phyloP scores from a whole-genome alignment of 1,140 invertebrate genomes.

The Magallana angulata region DNA sequence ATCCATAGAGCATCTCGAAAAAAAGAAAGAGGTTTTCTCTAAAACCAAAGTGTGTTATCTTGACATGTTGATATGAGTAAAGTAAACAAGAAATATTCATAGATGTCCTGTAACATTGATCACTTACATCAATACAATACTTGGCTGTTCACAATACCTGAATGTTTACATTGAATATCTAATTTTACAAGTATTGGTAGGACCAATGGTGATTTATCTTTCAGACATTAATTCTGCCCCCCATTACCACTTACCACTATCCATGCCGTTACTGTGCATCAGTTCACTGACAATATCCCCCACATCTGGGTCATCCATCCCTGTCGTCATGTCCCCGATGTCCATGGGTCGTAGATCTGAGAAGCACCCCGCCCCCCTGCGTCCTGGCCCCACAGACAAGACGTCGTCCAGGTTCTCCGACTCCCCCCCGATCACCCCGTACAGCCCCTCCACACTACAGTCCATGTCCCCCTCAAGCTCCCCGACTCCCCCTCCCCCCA shows the following conservation, averaged over 20 bases:
- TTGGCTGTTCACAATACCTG: too few species aligned
- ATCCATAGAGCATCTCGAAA: too few species aligned
- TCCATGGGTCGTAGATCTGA: not conserved
- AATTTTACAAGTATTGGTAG: too few species aligned
- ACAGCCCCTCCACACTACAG: not conserved
- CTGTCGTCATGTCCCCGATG: not conserved
- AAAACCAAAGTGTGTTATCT: too few species aligned
- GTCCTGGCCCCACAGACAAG: not conserved
- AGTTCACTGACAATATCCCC: slow-evolving; percentile 8
- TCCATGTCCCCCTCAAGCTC: not conserved
- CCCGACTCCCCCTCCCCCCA: not conserved
- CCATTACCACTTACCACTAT: not conserved
- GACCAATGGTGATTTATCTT: too few species aligned
- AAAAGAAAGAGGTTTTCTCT: too few species aligned
- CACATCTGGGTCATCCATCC: not conserved
- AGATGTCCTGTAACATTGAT: too few species aligned
- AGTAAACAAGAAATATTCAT: too few species aligned
- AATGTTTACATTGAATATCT: too few species aligned
- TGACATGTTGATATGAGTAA: too few species aligned
- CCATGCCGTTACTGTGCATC: slow-evolving; percentile 8
- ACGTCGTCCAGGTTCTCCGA: slow-evolving; percentile 5
- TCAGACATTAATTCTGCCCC: too few species aligned
- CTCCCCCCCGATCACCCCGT: not conserved
- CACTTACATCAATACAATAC: too few species aligned
- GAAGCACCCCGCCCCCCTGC: not conserved